Percentiles rank a stretch among this genome's conserved stretches.
Evolutionary conservation across 1,140 invertebrate genomes (phyloP).

Genomic region (Calycopis cecrops): DNA sequence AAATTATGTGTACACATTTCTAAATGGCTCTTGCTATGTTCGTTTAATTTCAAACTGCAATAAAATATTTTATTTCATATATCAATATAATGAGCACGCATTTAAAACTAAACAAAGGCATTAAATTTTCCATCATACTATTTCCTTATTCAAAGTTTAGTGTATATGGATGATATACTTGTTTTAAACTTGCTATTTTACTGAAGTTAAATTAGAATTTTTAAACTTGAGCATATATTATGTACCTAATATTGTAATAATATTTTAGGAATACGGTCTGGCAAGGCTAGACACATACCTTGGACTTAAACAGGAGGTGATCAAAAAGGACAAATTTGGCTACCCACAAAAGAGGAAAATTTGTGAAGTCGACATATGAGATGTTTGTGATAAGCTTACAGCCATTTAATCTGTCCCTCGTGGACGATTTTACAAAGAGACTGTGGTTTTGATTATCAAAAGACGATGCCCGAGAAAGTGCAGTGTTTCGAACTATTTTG

Average conservation of each 20-base stretch:
- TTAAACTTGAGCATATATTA: too few species aligned
- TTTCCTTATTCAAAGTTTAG: not conserved
- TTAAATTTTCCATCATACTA: not conserved
- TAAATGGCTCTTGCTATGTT: too few species aligned
- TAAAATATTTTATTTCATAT: too few species aligned
- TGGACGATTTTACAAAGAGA: constrained; percentile 9
- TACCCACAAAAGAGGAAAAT: constrained; percentile 72
- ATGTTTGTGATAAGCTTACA: constrained; percentile 16
- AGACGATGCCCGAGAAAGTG: too few species aligned
- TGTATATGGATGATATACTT: not conserved
- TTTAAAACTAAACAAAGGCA: too few species aligned
- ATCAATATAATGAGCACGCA: constrained; percentile 5
- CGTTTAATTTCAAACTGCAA: too few species aligned
- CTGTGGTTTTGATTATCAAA: too few species aligned
- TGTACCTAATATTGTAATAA: not conserved
- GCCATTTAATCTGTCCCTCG: constrained; percentile 3
- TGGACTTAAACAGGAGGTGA: constrained; percentile 76
- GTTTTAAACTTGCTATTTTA: too few species aligned
- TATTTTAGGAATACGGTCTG: constrained; percentile 74
- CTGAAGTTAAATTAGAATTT: too few species aligned
- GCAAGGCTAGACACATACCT: constrained; percentile 76
- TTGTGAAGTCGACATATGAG: constrained; percentile 72
- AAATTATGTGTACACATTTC: too few species aligned
- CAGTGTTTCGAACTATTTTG: too few species aligned
- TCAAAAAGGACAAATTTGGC: constrained; percentile 62